phyloP scores from a whole-genome alignment of 1,140 invertebrate species.

The Drosophila kanapiae region DNA sequence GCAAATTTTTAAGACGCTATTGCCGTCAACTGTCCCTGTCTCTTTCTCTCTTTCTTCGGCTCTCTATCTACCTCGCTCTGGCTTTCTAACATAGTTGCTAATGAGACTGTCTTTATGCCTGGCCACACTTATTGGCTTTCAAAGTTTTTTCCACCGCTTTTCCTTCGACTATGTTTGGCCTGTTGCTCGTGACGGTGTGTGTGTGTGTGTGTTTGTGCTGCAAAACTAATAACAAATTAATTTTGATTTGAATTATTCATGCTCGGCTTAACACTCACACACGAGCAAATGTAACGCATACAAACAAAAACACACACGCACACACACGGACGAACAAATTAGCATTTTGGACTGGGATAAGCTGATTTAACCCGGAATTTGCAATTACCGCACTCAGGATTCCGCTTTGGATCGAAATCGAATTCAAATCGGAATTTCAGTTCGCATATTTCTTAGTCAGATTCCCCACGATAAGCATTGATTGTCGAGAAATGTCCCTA shows the following conservation, averaged over 20 bases:
- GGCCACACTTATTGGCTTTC: constrained; percentile 54
- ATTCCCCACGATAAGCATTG: not conserved
- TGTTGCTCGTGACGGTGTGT: constrained; percentile 25
- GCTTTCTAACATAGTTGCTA: constrained; percentile 43
- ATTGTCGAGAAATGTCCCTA: not conserved
- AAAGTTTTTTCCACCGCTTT: constrained; percentile 12
- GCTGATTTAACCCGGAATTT: constrained; percentile 62
- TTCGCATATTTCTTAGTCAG: not conserved
- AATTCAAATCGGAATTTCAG: constrained; percentile 5
- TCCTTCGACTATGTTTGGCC: constrained; percentile 21
- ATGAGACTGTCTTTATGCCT: constrained; percentile 69
- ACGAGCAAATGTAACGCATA: constrained; percentile 4
- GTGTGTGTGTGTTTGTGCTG: constrained; percentile 39
- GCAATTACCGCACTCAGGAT: constrained; percentile 48
- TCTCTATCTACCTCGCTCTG: not conserved
- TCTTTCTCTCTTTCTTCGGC: not conserved
- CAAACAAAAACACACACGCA: constrained; percentile 18
- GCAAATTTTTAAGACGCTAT: constrained; percentile 54
- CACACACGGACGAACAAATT: constrained; percentile 39
- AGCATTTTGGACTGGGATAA: constrained; percentile 59
- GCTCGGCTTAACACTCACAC: constrained; percentile 45
- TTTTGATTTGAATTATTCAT: constrained; percentile 77
- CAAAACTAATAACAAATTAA: constrained; percentile 79
- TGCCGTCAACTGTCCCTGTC: not conserved
- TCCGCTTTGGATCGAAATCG: constrained; percentile 20